Evolutionary conservation across 2,888 invertebrate species (phyloP).

Genomic region (Andrena marginata): DNA sequence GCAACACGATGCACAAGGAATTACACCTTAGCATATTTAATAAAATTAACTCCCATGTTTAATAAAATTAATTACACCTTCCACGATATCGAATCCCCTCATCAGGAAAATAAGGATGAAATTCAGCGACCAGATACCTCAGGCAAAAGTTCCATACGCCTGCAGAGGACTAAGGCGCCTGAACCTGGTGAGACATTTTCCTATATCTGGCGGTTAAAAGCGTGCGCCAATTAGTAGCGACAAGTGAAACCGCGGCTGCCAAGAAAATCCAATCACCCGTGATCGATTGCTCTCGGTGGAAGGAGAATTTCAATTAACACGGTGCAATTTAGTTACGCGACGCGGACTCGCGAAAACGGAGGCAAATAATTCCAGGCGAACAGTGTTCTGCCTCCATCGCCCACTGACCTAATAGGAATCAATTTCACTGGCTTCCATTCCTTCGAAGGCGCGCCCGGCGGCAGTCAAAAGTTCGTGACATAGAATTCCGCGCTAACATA

Average conservation of each 20-base stretch:
- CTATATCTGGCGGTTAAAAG: not conserved
- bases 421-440: conserved; percentile 76
- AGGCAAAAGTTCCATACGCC: not conserved
- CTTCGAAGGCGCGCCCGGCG: conserved; percentile 47
- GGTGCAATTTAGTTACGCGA: not conserved
- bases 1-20: too few species aligned
- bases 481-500: conserved; percentile 2
- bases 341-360: conserved; percentile 14
- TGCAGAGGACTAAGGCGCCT: not conserved
- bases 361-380: conserved; percentile 36
- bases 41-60: not conserved
- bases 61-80: not conserved
- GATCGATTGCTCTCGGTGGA: not conserved
- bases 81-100: not conserved
- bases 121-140: not conserved
- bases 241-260: conserved; percentile 30
- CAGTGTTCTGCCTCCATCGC: conserved; percentile 70
- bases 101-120: not conserved
- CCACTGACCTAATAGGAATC: conserved; percentile 79
- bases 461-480: conserved; percentile 23
- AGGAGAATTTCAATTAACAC: conserved; percentile 48
- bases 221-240: not conserved
- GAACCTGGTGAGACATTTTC: not conserved
- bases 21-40: not conserved
- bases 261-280: conserved; percentile 21